Evolutionary conservation across 2,113 vertebrate species (phyloP).

Genomic region (Mellivora capensis): DNA sequence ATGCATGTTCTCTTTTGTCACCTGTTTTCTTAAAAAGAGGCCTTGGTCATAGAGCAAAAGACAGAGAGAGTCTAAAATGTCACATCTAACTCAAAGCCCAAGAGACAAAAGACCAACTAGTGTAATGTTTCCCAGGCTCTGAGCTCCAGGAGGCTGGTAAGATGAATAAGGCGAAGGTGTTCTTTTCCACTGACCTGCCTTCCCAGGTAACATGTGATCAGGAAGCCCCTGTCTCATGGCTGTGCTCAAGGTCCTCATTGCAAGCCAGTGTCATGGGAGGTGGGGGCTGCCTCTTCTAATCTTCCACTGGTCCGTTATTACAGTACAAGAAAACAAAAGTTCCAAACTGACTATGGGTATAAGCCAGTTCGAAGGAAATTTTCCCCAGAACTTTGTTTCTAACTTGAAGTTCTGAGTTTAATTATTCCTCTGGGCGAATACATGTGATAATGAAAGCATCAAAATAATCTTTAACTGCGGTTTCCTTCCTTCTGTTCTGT

Average conservation of each 20-base stretch:
- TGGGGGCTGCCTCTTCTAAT: not conserved
- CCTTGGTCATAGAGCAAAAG: slow-evolving; percentile 43
- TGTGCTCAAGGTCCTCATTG: not conserved
- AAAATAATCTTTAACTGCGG: not conserved
- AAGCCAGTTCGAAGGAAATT: not conserved
- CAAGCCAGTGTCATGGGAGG: not conserved
- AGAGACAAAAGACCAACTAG: slow-evolving; percentile 12
- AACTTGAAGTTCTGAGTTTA: not conserved
- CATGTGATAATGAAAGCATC: not conserved
- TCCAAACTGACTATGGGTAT: not conserved
- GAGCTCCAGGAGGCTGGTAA: not conserved
- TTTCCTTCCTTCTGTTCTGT: slow-evolving; percentile 50
- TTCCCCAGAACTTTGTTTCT: slow-evolving; percentile 11
- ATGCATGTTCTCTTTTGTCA: slow-evolving; percentile 48
- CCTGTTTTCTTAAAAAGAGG: slow-evolving; percentile 46
- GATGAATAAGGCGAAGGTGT: not conserved
- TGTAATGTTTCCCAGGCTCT: not conserved
- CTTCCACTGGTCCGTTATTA: not conserved
- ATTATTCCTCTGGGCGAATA: not conserved
- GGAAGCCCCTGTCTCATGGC: not conserved
- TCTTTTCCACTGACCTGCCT: not conserved
- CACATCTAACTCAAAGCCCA: slow-evolving; percentile 27
- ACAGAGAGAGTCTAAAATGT: slow-evolving; percentile 40
- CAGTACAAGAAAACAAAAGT: not conserved
- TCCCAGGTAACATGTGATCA: not conserved